phyloP scores from a whole-genome alignment of 1,140 invertebrate genomes.

The Apis dorsata region DNA sequence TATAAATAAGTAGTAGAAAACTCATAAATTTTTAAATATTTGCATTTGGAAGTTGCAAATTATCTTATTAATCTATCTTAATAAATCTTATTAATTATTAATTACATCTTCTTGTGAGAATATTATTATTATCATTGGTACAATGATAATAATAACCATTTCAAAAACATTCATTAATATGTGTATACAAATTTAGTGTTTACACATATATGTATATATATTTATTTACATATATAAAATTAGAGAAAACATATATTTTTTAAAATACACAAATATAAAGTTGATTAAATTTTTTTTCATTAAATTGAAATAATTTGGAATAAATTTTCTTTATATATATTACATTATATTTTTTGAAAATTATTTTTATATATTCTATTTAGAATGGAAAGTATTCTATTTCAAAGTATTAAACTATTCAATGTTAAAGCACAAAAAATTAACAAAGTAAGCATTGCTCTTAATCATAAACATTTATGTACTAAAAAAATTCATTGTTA shows the following conservation, averaged over 20 bases:
- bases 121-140: slow-evolving; percentile 52
- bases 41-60: slow-evolving; percentile 34
- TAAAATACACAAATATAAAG: background rate
- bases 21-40: slow-evolving; percentile 5
- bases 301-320: background rate
- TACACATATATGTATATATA: slow-evolving; percentile 18
- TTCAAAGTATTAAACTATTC: background rate
- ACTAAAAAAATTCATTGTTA: slow-evolving; percentile 6
- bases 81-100: slow-evolving; percentile 26
- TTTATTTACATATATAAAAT: slow-evolving; percentile 11
- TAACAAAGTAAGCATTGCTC: background rate
- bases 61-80: too few species aligned
- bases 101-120: slow-evolving; percentile 41
- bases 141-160: slow-evolving; percentile 31
- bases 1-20: slow-evolving; percentile 10
- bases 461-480: background rate
- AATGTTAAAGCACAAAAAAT: background rate
- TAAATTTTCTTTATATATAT: background rate
- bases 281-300: background rate
- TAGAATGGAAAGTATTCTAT: background rate
- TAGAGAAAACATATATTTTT: background rate
- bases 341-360: background rate
- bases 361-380: background rate
- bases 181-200: slow-evolving; percentile 10
- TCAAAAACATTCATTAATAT: slow-evolving; percentile 41